These are phyloP conservation scores for Erinaceus europaeus DNA, from an alignment of 2,113 vertebrate genomes.

Conservation along the genomic window DNA sequence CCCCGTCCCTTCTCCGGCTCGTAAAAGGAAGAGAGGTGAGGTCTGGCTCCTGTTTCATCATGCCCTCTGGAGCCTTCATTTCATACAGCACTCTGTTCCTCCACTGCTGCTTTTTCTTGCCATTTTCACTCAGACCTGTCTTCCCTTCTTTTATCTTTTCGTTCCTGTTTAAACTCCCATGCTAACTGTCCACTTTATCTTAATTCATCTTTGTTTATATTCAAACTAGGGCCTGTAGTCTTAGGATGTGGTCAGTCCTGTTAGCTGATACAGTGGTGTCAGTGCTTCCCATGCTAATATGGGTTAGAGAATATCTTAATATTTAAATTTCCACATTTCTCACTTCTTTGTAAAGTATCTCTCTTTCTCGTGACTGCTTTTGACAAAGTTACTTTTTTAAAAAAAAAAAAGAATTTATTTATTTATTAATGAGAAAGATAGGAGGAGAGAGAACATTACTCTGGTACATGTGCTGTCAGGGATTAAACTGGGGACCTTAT, in stretches of 20 bases:
- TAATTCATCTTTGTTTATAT: background rate
- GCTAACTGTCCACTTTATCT: background rate
- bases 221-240: background rate
- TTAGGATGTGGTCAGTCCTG: background rate
- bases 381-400: background rate
- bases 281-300: background rate
- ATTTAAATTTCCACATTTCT: background rate
- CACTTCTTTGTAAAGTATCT: background rate
- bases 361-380: background rate
- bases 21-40: background rate
- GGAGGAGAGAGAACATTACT: too few species aligned
- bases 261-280: background rate
- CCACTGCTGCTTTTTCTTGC: too few species aligned
- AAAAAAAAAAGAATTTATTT: too few species aligned
- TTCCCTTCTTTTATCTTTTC: background rate
- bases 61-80: too few species aligned
- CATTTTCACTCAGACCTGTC: background rate
- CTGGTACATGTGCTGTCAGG: too few species aligned
- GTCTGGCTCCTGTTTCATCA: too few species aligned
- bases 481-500: too few species aligned
- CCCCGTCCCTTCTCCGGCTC: background rate
- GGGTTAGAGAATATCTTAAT: background rate
- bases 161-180: background rate
- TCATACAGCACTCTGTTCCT: too few species aligned
- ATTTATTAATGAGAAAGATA: too few species aligned